Base-by-base conservation (phyloP, 2,797 vertebrate genomes). In the Catharus ustulatus region DNA sequence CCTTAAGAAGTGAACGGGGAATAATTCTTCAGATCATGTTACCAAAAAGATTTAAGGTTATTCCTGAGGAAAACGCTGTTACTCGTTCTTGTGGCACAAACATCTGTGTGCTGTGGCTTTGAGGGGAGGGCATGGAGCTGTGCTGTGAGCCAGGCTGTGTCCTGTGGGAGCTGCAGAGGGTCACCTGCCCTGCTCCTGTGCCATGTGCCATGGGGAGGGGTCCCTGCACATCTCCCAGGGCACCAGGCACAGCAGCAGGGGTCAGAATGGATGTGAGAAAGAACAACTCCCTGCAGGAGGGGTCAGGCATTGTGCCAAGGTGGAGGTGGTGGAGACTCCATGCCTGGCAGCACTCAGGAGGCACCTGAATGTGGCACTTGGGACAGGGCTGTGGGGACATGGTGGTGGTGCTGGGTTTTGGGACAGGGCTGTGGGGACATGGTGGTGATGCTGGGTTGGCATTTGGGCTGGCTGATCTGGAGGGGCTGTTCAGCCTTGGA, bases 1-100 rank as follows among this genome's bases (percentile, higher is more conserved):
- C 82, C 82, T 95, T 92, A 93, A 95, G 93, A 94, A 94, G 90
- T 66, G 73, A 93, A 87, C 0, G 2, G 93, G 91, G 89, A 94
- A 62, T 92, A 91, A 90, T 87, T 91, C 63, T 75, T 90, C 91
- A 69, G 59, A 15, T 89, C 29, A 0, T 5, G 63, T 92, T 89
- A 76, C 77, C 82, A 58, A 20, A 64, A 95, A 91, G 93, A 89
- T 92, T 66, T 62, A 93, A 83, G 90, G 15, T 95, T 69, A 62
- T 96, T 96, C 73, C 84, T 15, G 43, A 80, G 57, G 63, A 57
- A 72, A 91, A 46, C 0, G 17, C 24, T 8, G 2, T 79, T 89
- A 34, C 91, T 83, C 58, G 91, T 77, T 55, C 36, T 55, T 38
- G 84, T 81, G 83, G 52, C 89, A 77, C 93, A 93, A 92, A 75